phyloP scores from a whole-genome alignment of 2,113 vertebrate genomes.

The Ciconia boyciana region DNA sequence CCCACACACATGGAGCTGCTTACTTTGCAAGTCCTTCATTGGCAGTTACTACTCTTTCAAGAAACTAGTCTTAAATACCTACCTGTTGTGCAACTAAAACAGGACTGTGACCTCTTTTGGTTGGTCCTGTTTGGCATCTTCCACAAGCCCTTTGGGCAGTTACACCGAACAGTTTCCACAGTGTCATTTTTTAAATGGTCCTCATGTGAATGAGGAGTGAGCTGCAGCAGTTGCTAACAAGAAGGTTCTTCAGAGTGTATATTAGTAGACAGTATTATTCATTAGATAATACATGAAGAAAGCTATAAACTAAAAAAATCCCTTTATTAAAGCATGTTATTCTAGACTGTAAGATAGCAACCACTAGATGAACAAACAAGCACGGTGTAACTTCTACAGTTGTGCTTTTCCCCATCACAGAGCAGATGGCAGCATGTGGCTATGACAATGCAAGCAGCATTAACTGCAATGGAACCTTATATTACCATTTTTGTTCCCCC shows the following conservation, averaged over 20 bases:
- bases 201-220: rapidly evolving
- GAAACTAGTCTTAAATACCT: background rate
- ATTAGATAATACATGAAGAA: background rate
- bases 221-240: background rate
- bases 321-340: background rate
- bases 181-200: background rate
- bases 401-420: background rate
- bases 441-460: background rate
- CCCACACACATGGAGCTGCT: rapidly evolving
- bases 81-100: background rate
- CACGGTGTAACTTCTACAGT: background rate
- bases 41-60: background rate
- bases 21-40: background rate
- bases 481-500: background rate
- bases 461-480: background rate
- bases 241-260: background rate
- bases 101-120: background rate
- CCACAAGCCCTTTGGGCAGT: background rate
- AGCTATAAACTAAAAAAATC: background rate
- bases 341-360: background rate
- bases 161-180: background rate
- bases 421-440: background rate
- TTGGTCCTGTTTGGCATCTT: background rate
- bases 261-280: background rate
- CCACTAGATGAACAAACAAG: background rate